A percentile compares a stretch with the other conserved stretches of the same genome.
Conservation (phyloP, 1,140 invertebrate species). For the Drosophila baimaii region DNA sequence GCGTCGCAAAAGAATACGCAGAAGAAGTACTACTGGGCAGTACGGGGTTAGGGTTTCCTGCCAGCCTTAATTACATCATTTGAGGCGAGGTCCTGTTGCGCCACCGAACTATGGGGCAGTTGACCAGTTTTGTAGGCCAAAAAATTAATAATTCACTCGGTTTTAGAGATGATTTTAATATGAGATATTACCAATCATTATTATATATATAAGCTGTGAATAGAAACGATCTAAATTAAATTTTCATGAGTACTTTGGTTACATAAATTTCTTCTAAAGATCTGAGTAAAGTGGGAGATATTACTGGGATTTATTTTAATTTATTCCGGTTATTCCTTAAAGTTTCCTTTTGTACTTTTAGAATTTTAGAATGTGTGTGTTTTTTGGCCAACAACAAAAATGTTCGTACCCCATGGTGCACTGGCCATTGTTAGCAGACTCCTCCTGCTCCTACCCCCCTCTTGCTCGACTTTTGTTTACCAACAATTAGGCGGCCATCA, state of each 20-base stretch:
- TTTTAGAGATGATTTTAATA: too few species aligned
- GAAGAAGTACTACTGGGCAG: slow-evolving; percentile 1
- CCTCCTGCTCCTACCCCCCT: slow-evolving; percentile 33
- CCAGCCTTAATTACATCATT: slow-evolving; percentile 78
- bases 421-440: slow-evolving; percentile 50
- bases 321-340: too few species aligned
- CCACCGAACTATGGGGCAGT: slow-evolving; percentile 6
- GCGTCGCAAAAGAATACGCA: slow-evolving; percentile 15
- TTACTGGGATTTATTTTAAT: too few species aligned
- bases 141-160: background rate
- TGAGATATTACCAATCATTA: too few species aligned
- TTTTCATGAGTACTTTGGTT: too few species aligned
- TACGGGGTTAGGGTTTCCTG: slow-evolving; percentile 23
- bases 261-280: too few species aligned
- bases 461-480: slow-evolving; percentile 68
- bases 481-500: slow-evolving; percentile 73
- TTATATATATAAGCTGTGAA: too few species aligned
- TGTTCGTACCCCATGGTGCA: background rate
- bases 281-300: too few species aligned
- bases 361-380: too few species aligned
- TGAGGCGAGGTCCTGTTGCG: slow-evolving; percentile 73
- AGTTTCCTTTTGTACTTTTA: background rate
- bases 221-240: too few species aligned
- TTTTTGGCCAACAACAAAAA: background rate
- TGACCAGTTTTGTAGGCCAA: background rate